phyloP scores from a whole-genome alignment of 35 echinoderm and acorn worm species.

The Anneissia japonica region DNA sequence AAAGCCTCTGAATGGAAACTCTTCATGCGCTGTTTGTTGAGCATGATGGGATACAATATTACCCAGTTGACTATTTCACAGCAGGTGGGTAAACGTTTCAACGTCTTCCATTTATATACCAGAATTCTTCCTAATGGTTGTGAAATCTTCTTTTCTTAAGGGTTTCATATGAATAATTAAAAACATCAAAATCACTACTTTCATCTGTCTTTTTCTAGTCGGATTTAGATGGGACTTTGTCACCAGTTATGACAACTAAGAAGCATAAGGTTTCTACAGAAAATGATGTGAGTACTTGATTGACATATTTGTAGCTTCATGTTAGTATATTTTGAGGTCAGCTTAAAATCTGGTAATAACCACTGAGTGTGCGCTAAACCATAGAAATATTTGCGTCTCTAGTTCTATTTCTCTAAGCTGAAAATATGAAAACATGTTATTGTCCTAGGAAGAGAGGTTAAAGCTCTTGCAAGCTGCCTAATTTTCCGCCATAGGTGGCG shows the following conservation, averaged over 20 bases:
- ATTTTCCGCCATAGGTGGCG: too few relatives aligned
- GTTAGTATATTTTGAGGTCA: too few relatives aligned
- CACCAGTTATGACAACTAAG: conserved; percentile 65
- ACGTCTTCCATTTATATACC: too few relatives aligned
- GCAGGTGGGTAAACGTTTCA: conserved; percentile 35
- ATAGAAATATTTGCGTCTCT: too few relatives aligned
- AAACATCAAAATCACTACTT: neutral
- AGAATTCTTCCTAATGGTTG: neutral
- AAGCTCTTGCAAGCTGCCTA: too few relatives aligned
- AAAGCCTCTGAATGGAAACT: conserved; percentile 72
- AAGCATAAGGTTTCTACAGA: conserved; percentile 77
- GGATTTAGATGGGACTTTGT: conserved; percentile 47
- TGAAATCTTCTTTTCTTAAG: neutral
- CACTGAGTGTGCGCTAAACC: too few relatives aligned
- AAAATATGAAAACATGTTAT: too few relatives aligned
- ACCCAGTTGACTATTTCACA: conserved; percentile 32
- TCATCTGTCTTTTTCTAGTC: conserved; percentile 22
- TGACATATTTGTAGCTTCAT: too few relatives aligned
- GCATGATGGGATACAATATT: conserved; percentile 79
- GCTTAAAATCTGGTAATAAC: too few relatives aligned
- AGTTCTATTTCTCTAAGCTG: too few relatives aligned
- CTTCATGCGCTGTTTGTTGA: conserved; percentile 58
- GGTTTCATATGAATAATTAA: neutral
- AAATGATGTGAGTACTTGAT: conserved; percentile 56
- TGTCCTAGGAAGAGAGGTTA: too few relatives aligned